Base-by-base conservation (phyloP, 1,140 invertebrate genomes). In the Oscheius sp. region DNA sequence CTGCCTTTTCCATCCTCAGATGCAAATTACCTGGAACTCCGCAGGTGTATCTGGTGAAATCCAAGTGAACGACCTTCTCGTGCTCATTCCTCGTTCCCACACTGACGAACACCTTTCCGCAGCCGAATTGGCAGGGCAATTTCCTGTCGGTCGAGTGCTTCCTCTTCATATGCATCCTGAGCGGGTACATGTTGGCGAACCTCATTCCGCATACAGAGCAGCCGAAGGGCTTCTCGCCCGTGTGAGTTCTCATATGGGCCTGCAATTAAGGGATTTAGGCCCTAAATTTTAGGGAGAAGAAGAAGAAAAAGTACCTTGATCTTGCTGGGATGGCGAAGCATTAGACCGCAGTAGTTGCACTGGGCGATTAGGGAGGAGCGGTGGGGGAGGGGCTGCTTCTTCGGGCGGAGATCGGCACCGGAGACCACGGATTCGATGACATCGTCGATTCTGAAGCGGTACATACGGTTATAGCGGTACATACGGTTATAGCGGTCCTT, bases 271-370 rank as follows among this genome's bases (percentile, higher is more conserved):
- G 36, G 15, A 15, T 3, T 18, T 46, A n/a, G n/a, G n/a, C n/a
- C 26, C 15, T 23, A 59, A 36, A 59, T 0, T 13, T 67, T 66
- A 58, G 18, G 20, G 42, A 55, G 34, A 59, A 38, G 32, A 45
- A 70, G 52, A 34, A 62, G 36, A 36, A 29, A 32, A 62, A 20
- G 32, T 1, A 70, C 74, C 32, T 35, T 18, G 32, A 76, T 76
- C 88, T 80, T 90, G 86, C 20, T 87, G 86, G 78, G 90, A 90
- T n/a, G 88, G 87, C 79, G 90, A 89, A 80, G 86, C 86, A 80
- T 88, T 89, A 38, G 10, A 28, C 74, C 74, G 55, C 74, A 76
- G 35, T 68, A 36, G 28, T 68, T 46, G 36, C 74, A 76, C 35
- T 76, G 49, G 2, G 71, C 70, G 18, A 68, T 13, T 1, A 73